Evolutionary conservation across 1,140 invertebrate genomes (phyloP).

Genomic region (Copidosoma floridanum): DNA sequence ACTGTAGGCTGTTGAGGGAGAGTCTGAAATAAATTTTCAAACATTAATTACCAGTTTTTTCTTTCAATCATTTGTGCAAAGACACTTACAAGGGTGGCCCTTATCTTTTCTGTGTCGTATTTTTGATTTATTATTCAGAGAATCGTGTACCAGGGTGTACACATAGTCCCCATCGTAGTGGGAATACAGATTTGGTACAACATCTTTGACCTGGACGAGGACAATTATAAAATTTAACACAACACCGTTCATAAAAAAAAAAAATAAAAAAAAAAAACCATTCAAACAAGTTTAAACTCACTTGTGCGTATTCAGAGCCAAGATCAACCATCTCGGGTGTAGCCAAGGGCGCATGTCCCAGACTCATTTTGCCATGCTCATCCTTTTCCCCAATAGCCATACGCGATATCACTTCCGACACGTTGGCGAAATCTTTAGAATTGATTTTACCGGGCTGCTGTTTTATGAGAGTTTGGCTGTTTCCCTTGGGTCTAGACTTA

Average conservation of each 20-base stretch:
- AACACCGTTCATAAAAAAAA: neutral
- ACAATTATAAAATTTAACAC: neutral
- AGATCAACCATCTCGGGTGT: constrained; percentile 78
- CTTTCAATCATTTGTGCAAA: no score
- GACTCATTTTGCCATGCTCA: constrained; percentile 54
- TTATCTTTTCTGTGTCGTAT: constrained; percentile 64
- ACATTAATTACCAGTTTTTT: no score
- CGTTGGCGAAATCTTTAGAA: constrained; percentile 83
- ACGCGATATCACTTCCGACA: constrained; percentile 80
- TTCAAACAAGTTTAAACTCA: constrained; percentile 45
- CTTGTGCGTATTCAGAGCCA: constrained; percentile 67
- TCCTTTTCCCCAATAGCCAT: constrained; percentile 70
- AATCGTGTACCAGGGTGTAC: constrained; percentile 65
- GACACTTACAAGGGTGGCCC: constrained; percentile 62
- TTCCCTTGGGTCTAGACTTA: constrained; percentile 70
- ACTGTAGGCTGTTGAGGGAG: constrained; percentile 64
- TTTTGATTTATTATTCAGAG: constrained; percentile 63
- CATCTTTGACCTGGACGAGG: constrained; percentile 62
- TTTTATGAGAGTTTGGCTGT: constrained; percentile 77
- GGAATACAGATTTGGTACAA: constrained; percentile 62
- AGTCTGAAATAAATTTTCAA: constrained; percentile 3
- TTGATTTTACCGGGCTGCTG: constrained; percentile 90
- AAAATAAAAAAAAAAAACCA: neutral
- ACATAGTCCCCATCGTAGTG: constrained; percentile 62
- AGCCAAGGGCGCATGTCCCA: constrained; percentile 75